A percentile compares a stretch with the other conserved stretches of the same genome.
Evolutionary conservation across 2,113 vertebrate species (phyloP).

Genomic region (Sinocyclocheilus grahami): DNA sequence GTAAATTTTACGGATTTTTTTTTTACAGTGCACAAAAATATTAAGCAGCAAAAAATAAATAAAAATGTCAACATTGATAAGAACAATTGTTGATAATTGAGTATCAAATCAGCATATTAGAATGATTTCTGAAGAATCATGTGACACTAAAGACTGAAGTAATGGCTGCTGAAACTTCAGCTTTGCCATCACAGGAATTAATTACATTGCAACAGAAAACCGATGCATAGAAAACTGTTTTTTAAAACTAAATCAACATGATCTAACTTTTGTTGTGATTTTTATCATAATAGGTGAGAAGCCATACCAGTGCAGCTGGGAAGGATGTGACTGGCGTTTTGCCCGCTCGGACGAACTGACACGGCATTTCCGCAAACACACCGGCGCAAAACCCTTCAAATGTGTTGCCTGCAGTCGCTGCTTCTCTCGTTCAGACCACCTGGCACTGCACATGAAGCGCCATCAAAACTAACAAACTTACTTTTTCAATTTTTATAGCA

Average conservation of each 20-base stretch:
- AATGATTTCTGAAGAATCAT: no score
- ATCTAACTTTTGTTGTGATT: background rate
- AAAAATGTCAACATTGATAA: no score
- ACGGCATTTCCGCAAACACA: constrained; percentile 82
- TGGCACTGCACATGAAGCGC: constrained; percentile 83
- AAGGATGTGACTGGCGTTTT: constrained; percentile 81
- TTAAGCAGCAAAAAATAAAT: no score
- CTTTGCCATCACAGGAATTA: no score
- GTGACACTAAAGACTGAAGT: no score
- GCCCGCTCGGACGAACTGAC: constrained; percentile 82
- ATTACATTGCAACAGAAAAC: no score
- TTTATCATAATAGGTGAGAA: constrained; percentile 59
- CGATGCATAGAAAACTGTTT: background rate
- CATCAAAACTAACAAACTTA: constrained; percentile 55
- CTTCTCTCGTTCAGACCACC: constrained; percentile 82
- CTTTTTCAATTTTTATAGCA: constrained; percentile 11
- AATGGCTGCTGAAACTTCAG: no score
- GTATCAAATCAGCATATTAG: no score
- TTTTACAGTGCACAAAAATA: no score
- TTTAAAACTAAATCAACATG: background rate
- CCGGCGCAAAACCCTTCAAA: constrained; percentile 58
- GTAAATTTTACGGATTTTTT: no score
- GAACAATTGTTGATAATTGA: no score
- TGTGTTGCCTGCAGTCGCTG: constrained; percentile 78
- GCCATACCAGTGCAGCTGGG: constrained; percentile 76